Evolutionary conservation across 2,797 vertebrate genomes (phyloP).

Genomic region (Schizopygopsis pylzovi): DNA sequence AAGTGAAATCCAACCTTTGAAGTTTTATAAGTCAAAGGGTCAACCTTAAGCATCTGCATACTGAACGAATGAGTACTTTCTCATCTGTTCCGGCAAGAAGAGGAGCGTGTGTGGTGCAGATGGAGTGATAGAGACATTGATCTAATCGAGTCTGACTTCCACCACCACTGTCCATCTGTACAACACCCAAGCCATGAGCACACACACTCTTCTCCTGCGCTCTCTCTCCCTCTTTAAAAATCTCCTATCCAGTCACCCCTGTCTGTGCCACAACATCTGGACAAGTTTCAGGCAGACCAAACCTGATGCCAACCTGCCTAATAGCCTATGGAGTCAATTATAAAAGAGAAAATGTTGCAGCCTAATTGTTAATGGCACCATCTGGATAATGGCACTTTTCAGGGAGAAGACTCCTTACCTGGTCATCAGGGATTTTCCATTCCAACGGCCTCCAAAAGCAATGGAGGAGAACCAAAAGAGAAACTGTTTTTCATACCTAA

Average conservation of each 20-base stretch:
- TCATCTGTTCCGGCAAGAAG: conserved; percentile 44
- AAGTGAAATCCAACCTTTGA: neutral
- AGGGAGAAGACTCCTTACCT: conserved; percentile 81
- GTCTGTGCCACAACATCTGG: conserved; percentile 80
- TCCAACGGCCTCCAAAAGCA: conserved; percentile 74
- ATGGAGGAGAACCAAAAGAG: conserved; percentile 74
- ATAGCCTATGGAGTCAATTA: conserved; percentile 90
- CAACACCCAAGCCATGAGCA: conserved; percentile 71
- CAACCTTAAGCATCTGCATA: conserved; percentile 37
- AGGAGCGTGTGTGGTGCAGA: conserved; percentile 64
- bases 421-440: conserved; percentile 79
- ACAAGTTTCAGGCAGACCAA: conserved; percentile 78
- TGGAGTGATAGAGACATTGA: conserved; percentile 80
- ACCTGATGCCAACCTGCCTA: conserved; percentile 85
- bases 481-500: conserved; percentile 79
- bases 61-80: conserved; percentile 36
- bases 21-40: conserved; percentile 45
- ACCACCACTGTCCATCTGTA: conserved; percentile 78
- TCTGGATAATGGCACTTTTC: conserved; percentile 85
- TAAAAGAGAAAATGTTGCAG: conserved; percentile 83
- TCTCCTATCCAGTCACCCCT: conserved; percentile 61
- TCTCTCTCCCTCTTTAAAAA: conserved; percentile 43
- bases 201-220: conserved; percentile 63
- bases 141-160: conserved; percentile 84
- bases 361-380: conserved; percentile 85